Evolutionary conservation across 1,140 invertebrate genomes (phyloP), one percentile per base, ranked within the genome.

Genomic region (Triops longicaudatus): DNA sequence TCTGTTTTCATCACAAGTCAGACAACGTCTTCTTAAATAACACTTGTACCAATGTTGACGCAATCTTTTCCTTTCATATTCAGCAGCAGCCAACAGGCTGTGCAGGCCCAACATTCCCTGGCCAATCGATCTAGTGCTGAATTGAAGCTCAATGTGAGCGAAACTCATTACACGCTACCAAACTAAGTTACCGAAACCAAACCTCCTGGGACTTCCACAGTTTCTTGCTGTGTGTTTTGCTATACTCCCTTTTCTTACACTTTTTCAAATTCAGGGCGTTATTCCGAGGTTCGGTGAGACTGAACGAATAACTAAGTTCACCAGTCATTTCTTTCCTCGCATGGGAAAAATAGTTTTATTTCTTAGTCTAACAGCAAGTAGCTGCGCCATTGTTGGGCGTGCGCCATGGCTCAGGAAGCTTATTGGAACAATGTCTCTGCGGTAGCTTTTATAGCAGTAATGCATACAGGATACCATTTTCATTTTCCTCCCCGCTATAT

Each of bases 141-240:
- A 63, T 22, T 63, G 50, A 17, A 63, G 17, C 11, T 22, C 14
- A 63, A 63, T 63, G 50, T 63, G 50, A 63, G 2, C 10, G 22
- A 63, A 63, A 63, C 50, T 63, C 50, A 63, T 63, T 63, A 63
- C 50, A 63, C 22, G 50, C 50, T 63, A 17, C 17, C 50, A 63
- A 63, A 63, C 50, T 63, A 63, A 14, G 50, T 63, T 17, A 63
- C 22, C 31, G 31, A 22, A 63, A 63, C 50, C 14, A 22, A 63
- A 63, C 17, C n/a, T 63, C n/a, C 4, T 17, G 22, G 14, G 50
- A 17, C 22, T 63, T 17, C 50, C 50, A 63, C 22, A 22, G n/a
- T 22, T 17, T 63, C 50, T 63, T 17, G 50, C 50, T 63, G 22
- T 22, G 6, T 63, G 14, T 17, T 22, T 63, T 63, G 50, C 50